Evolutionary conservation across 2,888 invertebrate species (phyloP).

Genomic region (Drosophila antonietae): DNA sequence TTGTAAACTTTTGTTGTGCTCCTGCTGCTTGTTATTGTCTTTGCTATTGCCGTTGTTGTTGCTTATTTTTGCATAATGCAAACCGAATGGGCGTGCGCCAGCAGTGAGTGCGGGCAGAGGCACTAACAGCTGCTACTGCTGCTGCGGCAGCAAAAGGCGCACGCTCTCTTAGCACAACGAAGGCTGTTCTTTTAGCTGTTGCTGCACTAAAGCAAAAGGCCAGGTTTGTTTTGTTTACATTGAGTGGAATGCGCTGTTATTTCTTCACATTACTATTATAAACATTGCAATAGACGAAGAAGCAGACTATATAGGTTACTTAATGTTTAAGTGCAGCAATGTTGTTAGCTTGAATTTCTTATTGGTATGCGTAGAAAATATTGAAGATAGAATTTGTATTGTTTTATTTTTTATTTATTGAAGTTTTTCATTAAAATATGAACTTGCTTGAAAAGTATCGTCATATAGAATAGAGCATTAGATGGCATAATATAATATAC

Average conservation of each 20-base stretch:
- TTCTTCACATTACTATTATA: conserved; percentile 20
- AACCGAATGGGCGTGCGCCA: conserved; percentile 35
- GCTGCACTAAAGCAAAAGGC: conserved; percentile 10
- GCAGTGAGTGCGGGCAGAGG: conserved; percentile 5
- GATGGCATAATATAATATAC: too few relatives aligned
- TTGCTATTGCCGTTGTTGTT: conserved; percentile 15
- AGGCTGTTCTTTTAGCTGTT: conserved; percentile 2
- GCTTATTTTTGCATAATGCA: conserved; percentile 41
- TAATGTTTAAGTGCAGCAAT: not conserved
- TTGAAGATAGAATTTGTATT: too few relatives aligned
- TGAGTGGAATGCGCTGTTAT: conserved; percentile 42
- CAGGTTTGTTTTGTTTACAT: conserved; percentile 48
- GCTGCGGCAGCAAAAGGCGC: conserved; percentile 40
- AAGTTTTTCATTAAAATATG: too few relatives aligned
- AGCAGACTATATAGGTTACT: not conserved
- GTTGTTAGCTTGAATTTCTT: not conserved
- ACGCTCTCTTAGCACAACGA: conserved; percentile 19
- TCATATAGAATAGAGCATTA: too few relatives aligned
- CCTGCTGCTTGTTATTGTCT: conserved; percentile 11
- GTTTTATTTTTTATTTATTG: too few relatives aligned
- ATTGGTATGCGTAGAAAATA: not conserved
- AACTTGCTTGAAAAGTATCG: too few relatives aligned
- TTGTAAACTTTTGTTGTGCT: conserved; percentile 38
- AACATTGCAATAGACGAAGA: conserved; percentile 12
- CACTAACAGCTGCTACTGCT: conserved; percentile 1